Evolutionary conservation across 37 sponge, comb jelly and placozoan species (phyloP).

Genomic region (Petrosia ficiformis): DNA sequence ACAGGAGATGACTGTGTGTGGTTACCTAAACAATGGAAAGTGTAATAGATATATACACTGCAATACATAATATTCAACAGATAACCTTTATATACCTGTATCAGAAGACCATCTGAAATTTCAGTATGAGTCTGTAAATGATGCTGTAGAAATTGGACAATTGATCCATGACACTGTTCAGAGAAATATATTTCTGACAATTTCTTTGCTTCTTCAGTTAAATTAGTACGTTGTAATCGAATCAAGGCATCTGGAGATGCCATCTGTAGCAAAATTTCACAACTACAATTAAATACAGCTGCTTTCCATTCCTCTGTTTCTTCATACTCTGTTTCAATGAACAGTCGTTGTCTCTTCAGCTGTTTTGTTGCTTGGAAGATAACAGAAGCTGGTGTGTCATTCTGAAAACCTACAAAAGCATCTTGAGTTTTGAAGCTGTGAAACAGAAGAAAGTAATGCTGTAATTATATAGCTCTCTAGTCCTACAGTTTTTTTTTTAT

Average conservation of each 20-base stretch:
- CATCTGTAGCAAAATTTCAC: conserved; percentile 52
- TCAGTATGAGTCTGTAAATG: conserved; percentile 1
- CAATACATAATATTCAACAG: neutral
- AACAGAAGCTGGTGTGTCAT: conserved; percentile 84
- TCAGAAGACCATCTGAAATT: neutral
- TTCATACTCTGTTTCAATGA: conserved; percentile 3
- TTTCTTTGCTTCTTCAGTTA: neutral
- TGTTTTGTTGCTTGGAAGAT: conserved; percentile 78
- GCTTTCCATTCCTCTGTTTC: conserved; percentile 6
- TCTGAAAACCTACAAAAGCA: conserved; percentile 88
- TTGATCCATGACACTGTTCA: conserved; percentile 40
- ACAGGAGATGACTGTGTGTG: conserved; percentile 77
- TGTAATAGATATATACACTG: neutral
- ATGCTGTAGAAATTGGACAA: conserved; percentile 30
- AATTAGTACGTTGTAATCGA: conserved; percentile 7
- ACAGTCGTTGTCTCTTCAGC: neutral
- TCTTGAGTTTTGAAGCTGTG: conserved; percentile 51
- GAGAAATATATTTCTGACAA: conserved; percentile 27
- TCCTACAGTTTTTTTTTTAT: no score
- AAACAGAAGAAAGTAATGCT: neutral
- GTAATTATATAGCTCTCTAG: no score
- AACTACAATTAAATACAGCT: conserved; percentile 29
- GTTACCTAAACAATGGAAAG: conserved; percentile 61
- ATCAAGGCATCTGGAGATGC: conserved; percentile 67
- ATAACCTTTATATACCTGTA: neutral